Conservation (phyloP, 2,888 invertebrate genomes). For the Ornithoptera priamus region DNA sequence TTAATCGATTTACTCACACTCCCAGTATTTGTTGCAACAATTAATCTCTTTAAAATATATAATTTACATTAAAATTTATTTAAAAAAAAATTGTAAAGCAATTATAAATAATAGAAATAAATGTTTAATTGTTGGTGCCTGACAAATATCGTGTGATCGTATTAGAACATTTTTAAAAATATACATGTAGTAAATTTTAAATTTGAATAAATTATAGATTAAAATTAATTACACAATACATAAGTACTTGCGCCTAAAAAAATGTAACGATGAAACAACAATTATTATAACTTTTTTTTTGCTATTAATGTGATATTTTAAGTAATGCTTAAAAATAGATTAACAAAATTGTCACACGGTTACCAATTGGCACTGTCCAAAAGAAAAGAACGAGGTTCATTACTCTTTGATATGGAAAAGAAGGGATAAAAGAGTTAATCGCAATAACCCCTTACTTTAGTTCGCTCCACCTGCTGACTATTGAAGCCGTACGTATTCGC, state of each 20-base stretch:
- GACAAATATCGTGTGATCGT: no score
- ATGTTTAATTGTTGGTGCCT: conserved; percentile 8
- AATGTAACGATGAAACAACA: not conserved
- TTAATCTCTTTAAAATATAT: conserved; percentile 45
- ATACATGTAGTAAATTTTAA: no score
- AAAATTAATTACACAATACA: no score
- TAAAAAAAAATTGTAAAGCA: conserved; percentile 4
- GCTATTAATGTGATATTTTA: conserved; percentile 9
- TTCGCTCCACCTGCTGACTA: conserved; percentile 80
- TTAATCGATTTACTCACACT: conserved; percentile 72
- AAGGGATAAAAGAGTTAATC: conserved; percentile 80
- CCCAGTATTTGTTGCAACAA: conserved; percentile 67
- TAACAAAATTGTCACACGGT: conserved; percentile 66
- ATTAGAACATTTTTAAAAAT: no score
- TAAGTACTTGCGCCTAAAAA: no score
- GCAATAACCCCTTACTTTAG: conserved; percentile 78
- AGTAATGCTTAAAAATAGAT: conserved; percentile 14
- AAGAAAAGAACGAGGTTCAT: conserved; percentile 75
- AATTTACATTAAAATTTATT: conserved; percentile 25
- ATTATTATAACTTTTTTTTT: not conserved
- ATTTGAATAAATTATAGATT: no score
- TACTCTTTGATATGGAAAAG: conserved; percentile 80
- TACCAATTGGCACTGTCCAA: conserved; percentile 68
- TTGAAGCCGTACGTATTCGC: conserved; percentile 78
- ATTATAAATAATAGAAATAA: conserved; percentile 10